Evolutionary conservation across 2,113 vertebrate genomes (phyloP).

Genomic region (Atrichornis clamosus): DNA sequence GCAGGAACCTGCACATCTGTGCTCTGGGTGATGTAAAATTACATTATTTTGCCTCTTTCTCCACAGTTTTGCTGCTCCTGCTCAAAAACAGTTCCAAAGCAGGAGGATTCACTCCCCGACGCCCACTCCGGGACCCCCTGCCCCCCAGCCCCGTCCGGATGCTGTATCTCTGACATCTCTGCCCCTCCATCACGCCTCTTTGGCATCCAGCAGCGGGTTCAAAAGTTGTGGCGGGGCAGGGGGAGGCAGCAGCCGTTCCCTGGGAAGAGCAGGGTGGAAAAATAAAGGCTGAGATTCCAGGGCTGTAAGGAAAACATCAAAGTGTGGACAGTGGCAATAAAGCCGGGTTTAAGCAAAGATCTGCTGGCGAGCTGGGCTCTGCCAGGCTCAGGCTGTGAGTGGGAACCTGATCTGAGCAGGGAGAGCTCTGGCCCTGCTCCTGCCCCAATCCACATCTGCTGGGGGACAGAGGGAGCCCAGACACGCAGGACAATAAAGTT

Average conservation of each 20-base stretch:
- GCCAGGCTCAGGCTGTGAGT: background rate
- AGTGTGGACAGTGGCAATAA: background rate
- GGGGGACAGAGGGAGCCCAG: background rate
- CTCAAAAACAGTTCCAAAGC: rapidly evolving
- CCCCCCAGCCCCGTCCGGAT: background rate
- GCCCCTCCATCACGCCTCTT: background rate
- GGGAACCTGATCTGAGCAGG: background rate
- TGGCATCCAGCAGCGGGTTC: background rate
- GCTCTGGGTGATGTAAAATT: background rate
- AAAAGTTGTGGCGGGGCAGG: background rate
- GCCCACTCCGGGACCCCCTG: no score
- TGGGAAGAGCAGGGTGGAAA: background rate
- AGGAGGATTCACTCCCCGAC: background rate
- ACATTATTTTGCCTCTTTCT: background rate
- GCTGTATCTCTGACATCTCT: slow-evolving; percentile 8
- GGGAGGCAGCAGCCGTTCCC: background rate
- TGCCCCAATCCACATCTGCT: background rate
- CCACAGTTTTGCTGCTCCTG: rapidly evolving
- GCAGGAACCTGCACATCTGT: background rate
- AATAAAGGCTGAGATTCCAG: slow-evolving; percentile 20
- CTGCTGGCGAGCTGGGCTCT: background rate
- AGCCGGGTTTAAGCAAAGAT: background rate
- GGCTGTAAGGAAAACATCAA: slow-evolving; percentile 50
- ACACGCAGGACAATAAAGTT: rapidly evolving
- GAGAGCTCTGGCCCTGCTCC: background rate